These are phyloP conservation scores for Drosophila lacertosa DNA, from an alignment of 1,140 invertebrate genomes.

Conservation along the genomic window DNA sequence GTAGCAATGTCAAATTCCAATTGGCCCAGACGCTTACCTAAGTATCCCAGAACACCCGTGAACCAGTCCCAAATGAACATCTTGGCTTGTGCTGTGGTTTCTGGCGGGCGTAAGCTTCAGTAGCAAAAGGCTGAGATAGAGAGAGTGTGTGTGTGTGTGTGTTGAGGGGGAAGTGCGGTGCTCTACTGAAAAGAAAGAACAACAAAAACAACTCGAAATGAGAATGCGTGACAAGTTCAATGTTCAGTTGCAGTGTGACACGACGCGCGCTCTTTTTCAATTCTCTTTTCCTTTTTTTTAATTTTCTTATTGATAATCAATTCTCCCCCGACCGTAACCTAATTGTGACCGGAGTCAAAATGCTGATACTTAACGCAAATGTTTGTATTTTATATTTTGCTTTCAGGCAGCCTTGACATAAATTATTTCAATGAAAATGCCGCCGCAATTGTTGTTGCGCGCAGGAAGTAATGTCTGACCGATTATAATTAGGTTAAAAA, in stretches of 20 bases:
- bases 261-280: background rate
- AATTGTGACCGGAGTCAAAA: constrained; percentile 11
- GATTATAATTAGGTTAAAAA: constrained; percentile 79
- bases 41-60: constrained; percentile 96
- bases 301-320: constrained; percentile 33
- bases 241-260: constrained; percentile 44
- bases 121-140: constrained; percentile 50
- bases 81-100: constrained; percentile 79
- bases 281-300: no score
- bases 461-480: constrained; percentile 38
- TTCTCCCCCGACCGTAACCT: constrained; percentile 29
- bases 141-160: constrained; percentile 60
- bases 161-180: constrained; percentile 62
- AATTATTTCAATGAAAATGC: constrained; percentile 32
- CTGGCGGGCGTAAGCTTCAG: constrained; percentile 62
- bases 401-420: constrained; percentile 64
- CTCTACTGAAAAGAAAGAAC: constrained; percentile 49
- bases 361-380: background rate
- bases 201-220: constrained; percentile 21
- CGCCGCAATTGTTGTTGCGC: constrained; percentile 21
- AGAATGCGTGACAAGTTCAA: constrained; percentile 66
- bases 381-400: background rate
- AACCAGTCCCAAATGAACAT: constrained; percentile 99
- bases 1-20: constrained; percentile 62
- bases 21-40: constrained; percentile 88